Percentiles rank a stretch among this genome's conserved stretches.
Conservation (phyloP, 2,113 vertebrate species). For the Amphilophus citrinellus region DNA sequence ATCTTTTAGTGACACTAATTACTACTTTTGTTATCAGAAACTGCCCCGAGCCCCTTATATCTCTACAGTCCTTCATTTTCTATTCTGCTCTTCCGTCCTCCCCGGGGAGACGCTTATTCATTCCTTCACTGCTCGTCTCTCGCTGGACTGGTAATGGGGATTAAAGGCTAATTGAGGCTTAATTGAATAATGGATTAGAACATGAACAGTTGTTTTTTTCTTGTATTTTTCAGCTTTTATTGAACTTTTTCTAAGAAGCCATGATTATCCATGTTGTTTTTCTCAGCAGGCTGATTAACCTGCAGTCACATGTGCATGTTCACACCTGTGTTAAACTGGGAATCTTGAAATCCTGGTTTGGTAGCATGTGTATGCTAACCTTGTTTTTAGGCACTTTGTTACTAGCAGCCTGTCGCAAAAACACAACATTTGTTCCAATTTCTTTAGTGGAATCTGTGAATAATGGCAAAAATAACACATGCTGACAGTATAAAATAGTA, state of each 20-base stretch:
- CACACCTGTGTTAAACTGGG: not conserved
- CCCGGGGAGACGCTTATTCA: slow-evolving; percentile 55
- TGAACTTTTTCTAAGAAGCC: not conserved
- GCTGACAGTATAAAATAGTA: too few species aligned
- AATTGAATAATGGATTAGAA: slow-evolving; percentile 72
- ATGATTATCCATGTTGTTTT: not conserved
- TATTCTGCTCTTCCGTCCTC: slow-evolving; percentile 58
- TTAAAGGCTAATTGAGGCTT: slow-evolving; percentile 71
- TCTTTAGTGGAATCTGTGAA: too few species aligned
- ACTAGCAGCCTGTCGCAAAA: too few species aligned
- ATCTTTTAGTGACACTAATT: slow-evolving; percentile 73
- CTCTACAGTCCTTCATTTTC: slow-evolving; percentile 55
- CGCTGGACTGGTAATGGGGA: slow-evolving; percentile 58
- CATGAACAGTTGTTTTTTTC: slow-evolving; percentile 21
- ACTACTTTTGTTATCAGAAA: slow-evolving; percentile 66
- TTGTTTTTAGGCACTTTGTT: too few species aligned
- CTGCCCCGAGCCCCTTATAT: slow-evolving; percentile 45
- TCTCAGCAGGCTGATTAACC: not conserved
- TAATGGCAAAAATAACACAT: too few species aligned
- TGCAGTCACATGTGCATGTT: not conserved
- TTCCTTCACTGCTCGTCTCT: slow-evolving; percentile 36
- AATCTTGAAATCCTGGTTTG: not conserved
- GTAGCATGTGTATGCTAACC: not conserved
- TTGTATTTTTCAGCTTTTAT: not conserved
- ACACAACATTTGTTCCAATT: too few species aligned